Evolutionary conservation across 2,888 invertebrate genomes (phyloP), one percentile per base, ranked within the genome.

Genomic region (Graphium colonna): DNA sequence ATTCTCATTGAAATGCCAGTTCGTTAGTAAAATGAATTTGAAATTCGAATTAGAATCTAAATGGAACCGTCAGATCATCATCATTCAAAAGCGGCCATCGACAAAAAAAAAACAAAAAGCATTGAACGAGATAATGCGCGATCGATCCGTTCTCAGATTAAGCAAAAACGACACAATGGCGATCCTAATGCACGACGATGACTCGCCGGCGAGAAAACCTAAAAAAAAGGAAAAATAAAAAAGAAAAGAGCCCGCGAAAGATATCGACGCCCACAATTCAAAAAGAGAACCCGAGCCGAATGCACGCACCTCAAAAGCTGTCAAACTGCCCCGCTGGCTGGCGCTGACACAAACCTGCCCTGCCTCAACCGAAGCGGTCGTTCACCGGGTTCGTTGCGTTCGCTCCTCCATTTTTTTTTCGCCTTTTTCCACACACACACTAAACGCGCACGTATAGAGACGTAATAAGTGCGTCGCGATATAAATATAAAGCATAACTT

Each of bases 231-330:
- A 71, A 68, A 68, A 63, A 66, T 69, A 71, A 63, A 45, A 45
- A 66, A 69, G 71, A 63, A 45, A 45, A n/a, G 13, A 10, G 13
- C 4, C 36, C 36, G 12, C 26, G 43, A 28, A 41, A 40, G 59
- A 65, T 55, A 59, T 62, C 67, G 64, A 71, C 75, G 73, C 75
- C 77, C 74, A 81, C 83, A 82, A 79, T 82, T 85, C 82, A 83
- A 84, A 88, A 87, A 79, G 79, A 73, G 84, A 83, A 80, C 79
- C 78, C 77, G 68, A 75, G 82, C 85, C 82, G 85, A 84, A 84
- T 85, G 85, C 86, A 80, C 79, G 79, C 77, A 68, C 76, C 82
- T 86, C 82, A 85, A 84, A 84, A 85, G 85, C 86, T 85, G 88
- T 87, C 87, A 84, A 84, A 83, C 88, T 79, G 80, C 80, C 77